Evolutionary conservation across 1,140 invertebrate species (phyloP), one percentile per base, ranked within the genome.

Genomic region (Nomia melanderi): DNA sequence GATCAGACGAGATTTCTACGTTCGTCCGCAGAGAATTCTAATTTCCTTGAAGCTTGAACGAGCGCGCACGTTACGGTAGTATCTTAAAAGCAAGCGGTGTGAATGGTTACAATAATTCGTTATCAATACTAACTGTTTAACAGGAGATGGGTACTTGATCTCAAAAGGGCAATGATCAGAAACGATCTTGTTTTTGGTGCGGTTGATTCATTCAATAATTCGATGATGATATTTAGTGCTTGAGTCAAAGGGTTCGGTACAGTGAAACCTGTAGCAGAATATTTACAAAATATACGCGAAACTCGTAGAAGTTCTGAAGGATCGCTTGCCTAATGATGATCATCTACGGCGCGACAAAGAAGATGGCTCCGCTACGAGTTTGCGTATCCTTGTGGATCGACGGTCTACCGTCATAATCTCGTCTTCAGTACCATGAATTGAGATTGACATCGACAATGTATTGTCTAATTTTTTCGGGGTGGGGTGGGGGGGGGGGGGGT

Each of bases 71-170:
- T 47, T 74, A 79, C 57, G 33, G 41, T 69, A 73, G 44, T 78
- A 53, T 47, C 64, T 60, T 50, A 27, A 63, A 54, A 80, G 59
- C 77, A 77, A 79, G 57, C 69, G 53, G 36, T 77, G 74, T 60
- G 9, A 50, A 12, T 66, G 69, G 54, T 81, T 78, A 80, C 29
- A 64, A 69, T 75, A 81, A 66, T 66, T 81, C 41, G 29, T 59
- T 63, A 72, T 25, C 59, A 41, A 50, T 62, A 53, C 53, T 80
- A 54, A n/a, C 29, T 25, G n/a, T 74, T 36, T 36, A 47, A 62
- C 33, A 77, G 54, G 44, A 47, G 77, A 72, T 5, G 36, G 44
- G 53, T 79, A 63, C 31, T 57, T 31, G 33, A 53, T 67, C 50
- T 75, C 57, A 75, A 36, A 36, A 75, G 14, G 12, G 66, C 69